These are phyloP conservation scores for Hypotaenidia philippensis DNA, from an alignment of 2,797 vertebrate genomes.

Conservation along the genomic window DNA sequence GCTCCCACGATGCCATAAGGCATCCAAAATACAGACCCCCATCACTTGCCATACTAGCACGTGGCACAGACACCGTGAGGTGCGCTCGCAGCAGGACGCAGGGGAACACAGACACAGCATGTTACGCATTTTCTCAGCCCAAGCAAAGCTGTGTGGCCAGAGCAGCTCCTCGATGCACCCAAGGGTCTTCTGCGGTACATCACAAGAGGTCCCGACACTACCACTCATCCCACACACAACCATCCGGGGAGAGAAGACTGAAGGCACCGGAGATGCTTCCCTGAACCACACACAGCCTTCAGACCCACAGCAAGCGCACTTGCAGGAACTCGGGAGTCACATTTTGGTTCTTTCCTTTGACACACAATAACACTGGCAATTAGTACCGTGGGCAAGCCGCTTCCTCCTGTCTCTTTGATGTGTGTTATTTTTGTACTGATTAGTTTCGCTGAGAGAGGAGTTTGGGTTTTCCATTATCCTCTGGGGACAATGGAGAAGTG, in stretches of 20 bases:
- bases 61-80: not conserved
- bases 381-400: not conserved
- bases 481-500: not conserved
- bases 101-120: fast-evolving
- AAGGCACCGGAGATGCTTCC: not conserved
- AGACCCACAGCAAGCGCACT: not conserved
- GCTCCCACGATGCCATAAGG: not conserved
- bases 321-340: not conserved
- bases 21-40: not conserved
- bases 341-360: not conserved
- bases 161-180: not conserved
- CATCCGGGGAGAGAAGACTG: fast-evolving
- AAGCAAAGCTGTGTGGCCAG: not conserved
- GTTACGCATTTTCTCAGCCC: not conserved
- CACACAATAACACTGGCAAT: not conserved
- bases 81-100: fast-evolving
- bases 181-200: not conserved
- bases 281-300: not conserved
- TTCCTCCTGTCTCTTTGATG: conserved; percentile 42
- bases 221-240: not conserved
- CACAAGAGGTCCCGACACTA: not conserved
- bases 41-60: fast-evolving
- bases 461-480: not conserved
- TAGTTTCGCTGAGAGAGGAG: conserved; percentile 47
- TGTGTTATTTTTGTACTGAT: conserved; percentile 32